Percentiles rank a stretch among this genome's conserved stretches.
Evolutionary conservation across 1,140 invertebrate species (phyloP).

Genomic region (Sitobion miscanthi): DNA sequence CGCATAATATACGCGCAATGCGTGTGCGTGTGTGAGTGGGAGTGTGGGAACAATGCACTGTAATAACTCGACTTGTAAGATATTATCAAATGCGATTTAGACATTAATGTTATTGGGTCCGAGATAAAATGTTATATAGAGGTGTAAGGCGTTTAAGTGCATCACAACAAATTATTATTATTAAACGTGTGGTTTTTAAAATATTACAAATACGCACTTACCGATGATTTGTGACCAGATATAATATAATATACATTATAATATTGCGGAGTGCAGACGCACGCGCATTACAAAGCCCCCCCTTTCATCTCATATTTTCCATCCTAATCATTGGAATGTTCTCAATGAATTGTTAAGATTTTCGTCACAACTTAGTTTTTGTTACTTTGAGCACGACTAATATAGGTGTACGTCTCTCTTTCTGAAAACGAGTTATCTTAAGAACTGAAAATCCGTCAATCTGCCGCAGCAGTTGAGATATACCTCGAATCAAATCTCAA

Average conservation of each 20-base stretch:
- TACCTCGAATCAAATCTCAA: neutral
- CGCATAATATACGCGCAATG: neutral
- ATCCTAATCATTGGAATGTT: neutral
- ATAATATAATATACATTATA: neutral
- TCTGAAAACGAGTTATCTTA: neutral
- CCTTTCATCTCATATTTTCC: neutral
- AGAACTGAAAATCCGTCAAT: neutral
- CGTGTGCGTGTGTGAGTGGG: neutral
- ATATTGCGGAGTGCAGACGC: neutral
- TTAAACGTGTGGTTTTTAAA: neutral
- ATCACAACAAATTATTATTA: conserved; percentile 7
- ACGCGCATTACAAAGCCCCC: neutral
- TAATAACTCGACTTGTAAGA: conserved; percentile 7
- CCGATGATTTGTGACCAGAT: neutral
- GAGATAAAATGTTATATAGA: neutral
- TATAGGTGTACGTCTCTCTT: neutral
- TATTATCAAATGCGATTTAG: neutral
- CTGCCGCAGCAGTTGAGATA: neutral
- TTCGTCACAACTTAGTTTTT: neutral
- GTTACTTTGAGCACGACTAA: neutral
- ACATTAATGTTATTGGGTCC: neutral
- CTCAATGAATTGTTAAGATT: neutral
- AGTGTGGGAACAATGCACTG: neutral
- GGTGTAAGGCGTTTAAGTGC: neutral
- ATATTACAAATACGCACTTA: neutral